Evolutionary conservation across 2,888 invertebrate genomes (phyloP).

Genomic region (Rhimphoctona megacephalus): DNA sequence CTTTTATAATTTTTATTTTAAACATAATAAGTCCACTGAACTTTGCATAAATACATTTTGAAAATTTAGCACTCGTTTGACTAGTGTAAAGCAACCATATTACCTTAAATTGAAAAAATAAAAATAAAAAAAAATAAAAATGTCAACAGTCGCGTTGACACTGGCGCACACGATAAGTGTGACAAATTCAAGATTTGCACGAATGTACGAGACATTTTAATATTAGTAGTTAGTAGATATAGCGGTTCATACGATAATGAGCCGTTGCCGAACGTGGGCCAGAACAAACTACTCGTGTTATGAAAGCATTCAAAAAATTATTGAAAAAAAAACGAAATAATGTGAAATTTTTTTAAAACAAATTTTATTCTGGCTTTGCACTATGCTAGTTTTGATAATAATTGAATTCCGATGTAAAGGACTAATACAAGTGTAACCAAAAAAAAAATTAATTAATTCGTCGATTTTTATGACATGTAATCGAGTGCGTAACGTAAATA

Average conservation of each 20-base stretch:
- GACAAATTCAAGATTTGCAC: neutral
- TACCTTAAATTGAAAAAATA: too few relatives aligned
- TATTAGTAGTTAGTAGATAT: constrained; percentile 20
- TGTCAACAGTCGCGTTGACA: neutral
- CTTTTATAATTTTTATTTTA: too few relatives aligned
- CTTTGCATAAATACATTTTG: too few relatives aligned
- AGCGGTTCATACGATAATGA: constrained; percentile 28
- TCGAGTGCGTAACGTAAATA: neutral
- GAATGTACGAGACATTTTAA: constrained; percentile 11
- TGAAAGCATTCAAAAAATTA: constrained; percentile 3
- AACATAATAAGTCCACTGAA: too few relatives aligned
- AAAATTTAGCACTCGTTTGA: too few relatives aligned
- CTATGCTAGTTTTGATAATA: too few relatives aligned
- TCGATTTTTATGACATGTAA: too few relatives aligned
- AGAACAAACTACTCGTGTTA: neutral
- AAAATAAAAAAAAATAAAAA: too few relatives aligned
- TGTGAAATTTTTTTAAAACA: neutral
- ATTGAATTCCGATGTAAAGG: too few relatives aligned
- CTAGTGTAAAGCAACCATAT: too few relatives aligned
- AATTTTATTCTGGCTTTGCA: too few relatives aligned
- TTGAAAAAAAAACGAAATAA: neutral
- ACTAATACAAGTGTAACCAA: neutral
- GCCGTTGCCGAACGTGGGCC: too few relatives aligned
- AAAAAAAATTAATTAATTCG: neutral
- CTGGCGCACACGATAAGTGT: neutral